Evolutionary conservation across 2,888 invertebrate genomes (phyloP).

Genomic region (Aphrophora alni): DNA sequence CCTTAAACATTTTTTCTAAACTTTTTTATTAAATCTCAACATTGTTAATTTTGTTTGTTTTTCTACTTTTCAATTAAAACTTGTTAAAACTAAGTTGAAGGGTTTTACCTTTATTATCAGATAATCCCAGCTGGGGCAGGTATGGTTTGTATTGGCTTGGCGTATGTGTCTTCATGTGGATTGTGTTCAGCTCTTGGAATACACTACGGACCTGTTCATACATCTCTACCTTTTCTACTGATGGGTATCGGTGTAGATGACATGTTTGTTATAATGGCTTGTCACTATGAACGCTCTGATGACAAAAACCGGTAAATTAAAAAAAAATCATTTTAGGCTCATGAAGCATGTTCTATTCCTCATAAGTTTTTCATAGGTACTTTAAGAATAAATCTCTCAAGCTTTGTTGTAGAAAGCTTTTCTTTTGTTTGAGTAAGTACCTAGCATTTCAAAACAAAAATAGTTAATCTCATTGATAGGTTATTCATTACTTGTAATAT

Average conservation of each 20-base stretch:
- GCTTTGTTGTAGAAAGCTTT: too few relatives aligned
- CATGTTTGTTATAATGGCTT: slow-evolving; percentile 81
- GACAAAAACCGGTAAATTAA: slow-evolving; percentile 53
- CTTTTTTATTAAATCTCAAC: too few relatives aligned
- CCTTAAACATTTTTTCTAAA: too few relatives aligned
- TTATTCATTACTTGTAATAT: too few relatives aligned
- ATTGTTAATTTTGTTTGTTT: too few relatives aligned
- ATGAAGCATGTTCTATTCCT: neutral
- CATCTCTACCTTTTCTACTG: slow-evolving; percentile 79
- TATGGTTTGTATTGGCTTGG: slow-evolving; percentile 73
- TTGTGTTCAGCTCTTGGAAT: slow-evolving; percentile 74
- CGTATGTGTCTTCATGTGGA: slow-evolving; percentile 74
- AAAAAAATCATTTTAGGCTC: neutral
- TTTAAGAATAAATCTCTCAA: neutral
- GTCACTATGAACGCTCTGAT: slow-evolving; percentile 60
- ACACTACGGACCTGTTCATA: slow-evolving; percentile 81
- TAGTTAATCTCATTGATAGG: too few relatives aligned
- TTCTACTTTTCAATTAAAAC: too few relatives aligned
- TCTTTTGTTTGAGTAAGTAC: too few relatives aligned
- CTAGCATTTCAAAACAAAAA: too few relatives aligned
- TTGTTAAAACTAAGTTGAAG: neutral
- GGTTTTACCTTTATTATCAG: slow-evolving; percentile 56
- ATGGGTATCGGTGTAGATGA: slow-evolving; percentile 83
- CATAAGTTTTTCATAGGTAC: neutral
- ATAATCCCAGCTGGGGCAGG: slow-evolving; percentile 72